These are phyloP conservation scores for Cataglyphis hispanica DNA, from an alignment of 1,140 invertebrate genomes.

Conservation along the genomic window DNA sequence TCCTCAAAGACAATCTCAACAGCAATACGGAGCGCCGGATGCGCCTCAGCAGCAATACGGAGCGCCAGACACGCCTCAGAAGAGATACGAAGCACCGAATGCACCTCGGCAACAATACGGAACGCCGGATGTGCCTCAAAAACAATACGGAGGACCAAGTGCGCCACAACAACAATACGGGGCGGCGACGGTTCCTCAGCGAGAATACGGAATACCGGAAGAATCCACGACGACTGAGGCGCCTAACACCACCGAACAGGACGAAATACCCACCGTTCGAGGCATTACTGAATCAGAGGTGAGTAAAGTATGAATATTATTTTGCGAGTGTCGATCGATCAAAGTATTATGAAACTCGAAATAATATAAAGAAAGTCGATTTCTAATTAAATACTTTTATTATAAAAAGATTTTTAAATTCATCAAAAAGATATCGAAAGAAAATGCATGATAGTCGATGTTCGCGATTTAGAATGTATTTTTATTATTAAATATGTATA, in stretches of 20 bases:
- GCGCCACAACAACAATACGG: constrained; percentile 70
- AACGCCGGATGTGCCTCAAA: constrained; percentile 51
- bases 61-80: constrained; percentile 59
- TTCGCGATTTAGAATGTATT: neutral
- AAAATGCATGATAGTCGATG: neutral
- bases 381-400: neutral
- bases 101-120: constrained; percentile 74
- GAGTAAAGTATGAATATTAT: constrained; percentile 27
- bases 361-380: neutral
- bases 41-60: constrained; percentile 66
- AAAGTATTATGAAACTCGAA: neutral
- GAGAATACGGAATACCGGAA: constrained; percentile 66
- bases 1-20: constrained; percentile 82
- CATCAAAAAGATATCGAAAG: neutral
- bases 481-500: neutral
- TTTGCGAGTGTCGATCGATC: neutral
- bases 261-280: constrained; percentile 79
- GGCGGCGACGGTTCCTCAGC: constrained; percentile 56
- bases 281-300: constrained; percentile 76
- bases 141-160: constrained; percentile 67
- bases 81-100: constrained; percentile 72
- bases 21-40: constrained; percentile 64
- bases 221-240: constrained; percentile 77
- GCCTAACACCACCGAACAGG: constrained; percentile 74
- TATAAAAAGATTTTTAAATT: neutral